These are phyloP conservation scores for Prunella fulvescens DNA, from an alignment of 2,113 vertebrate genomes.

Conservation along the genomic window DNA sequence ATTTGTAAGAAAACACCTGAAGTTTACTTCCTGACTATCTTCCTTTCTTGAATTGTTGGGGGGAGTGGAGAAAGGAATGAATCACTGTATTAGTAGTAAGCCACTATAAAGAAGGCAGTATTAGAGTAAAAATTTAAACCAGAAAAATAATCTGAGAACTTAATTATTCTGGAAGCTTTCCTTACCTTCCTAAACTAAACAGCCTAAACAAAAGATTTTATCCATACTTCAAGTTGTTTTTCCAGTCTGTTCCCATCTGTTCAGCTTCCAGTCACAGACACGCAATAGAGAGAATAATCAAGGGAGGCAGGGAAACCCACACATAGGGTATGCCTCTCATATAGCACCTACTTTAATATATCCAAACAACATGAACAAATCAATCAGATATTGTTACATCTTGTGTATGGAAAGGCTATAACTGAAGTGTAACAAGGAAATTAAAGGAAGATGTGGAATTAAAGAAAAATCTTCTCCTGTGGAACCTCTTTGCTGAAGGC, in stretches of 20 bases:
- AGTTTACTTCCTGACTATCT: not conserved
- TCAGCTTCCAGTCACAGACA: not conserved
- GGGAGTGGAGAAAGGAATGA: not conserved
- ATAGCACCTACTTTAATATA: slow-evolving; percentile 2
- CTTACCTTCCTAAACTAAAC: not conserved
- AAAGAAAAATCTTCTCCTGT: not conserved
- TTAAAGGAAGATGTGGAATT: not conserved
- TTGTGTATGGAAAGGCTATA: not conserved
- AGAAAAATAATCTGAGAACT: not conserved
- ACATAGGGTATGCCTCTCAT: not conserved
- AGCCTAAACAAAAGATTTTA: not conserved
- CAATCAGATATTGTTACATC: not conserved
- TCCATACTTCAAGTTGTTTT: not conserved
- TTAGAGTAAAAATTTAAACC: not conserved
- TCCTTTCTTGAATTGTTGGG: not conserved
- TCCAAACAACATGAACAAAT: not conserved
- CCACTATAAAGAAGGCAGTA: not conserved
- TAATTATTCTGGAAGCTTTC: not conserved
- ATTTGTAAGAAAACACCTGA: slow-evolving; percentile 11
- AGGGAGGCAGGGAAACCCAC: not conserved
- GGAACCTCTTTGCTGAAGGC: not conserved
- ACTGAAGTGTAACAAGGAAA: not conserved
- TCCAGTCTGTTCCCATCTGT: not conserved
- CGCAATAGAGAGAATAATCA: not conserved
- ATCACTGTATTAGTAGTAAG: not conserved